Evolutionary conservation across 2,113 vertebrate genomes (phyloP).

Genomic region (Mellivora capensis): DNA sequence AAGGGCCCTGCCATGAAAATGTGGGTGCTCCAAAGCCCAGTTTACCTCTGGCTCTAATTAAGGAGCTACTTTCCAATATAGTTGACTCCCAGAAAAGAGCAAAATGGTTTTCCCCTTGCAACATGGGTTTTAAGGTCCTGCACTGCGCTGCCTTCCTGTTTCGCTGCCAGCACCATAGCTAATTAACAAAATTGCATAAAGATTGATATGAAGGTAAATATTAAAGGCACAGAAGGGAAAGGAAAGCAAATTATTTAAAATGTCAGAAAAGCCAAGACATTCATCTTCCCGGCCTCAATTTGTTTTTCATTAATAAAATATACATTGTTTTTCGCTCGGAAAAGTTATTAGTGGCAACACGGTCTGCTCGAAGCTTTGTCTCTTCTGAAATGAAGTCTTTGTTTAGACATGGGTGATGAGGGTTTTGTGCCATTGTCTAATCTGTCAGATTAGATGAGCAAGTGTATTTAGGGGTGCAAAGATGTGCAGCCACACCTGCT

Average conservation of each 20-base stretch:
- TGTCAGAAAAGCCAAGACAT: conserved; percentile 64
- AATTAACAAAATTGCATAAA: conserved; percentile 83
- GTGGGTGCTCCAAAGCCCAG: conserved; percentile 39
- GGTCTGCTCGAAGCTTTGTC: conserved; percentile 78
- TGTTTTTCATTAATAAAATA: conserved; percentile 84
- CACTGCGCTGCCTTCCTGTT: not conserved
- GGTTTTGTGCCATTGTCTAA: conserved; percentile 90
- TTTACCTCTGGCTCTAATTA: conserved; percentile 46
- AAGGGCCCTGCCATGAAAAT: not conserved
- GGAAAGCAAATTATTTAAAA: conserved; percentile 75
- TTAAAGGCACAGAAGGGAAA: conserved; percentile 74
- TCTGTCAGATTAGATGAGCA: conserved; percentile 93
- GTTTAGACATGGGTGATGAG: conserved; percentile 80
- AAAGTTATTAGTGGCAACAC: conserved; percentile 82
- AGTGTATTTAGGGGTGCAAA: conserved; percentile 92
- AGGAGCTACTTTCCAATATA: conserved; percentile 30
- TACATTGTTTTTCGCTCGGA: conserved; percentile 83
- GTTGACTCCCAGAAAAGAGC: not conserved
- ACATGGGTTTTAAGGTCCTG: conserved; percentile 70
- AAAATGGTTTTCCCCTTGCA: conserved; percentile 67
- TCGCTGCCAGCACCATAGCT: conserved; percentile 60
- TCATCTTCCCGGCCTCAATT: conserved; percentile 71
- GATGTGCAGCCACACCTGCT: conserved; percentile 95
- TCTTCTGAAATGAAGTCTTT: conserved; percentile 85
- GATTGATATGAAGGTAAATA: conserved; percentile 81